A percentile compares a stretch with the other conserved stretches of the same genome.
Conservation (phyloP, 2,113 vertebrate species). For the Bubo bubo region DNA sequence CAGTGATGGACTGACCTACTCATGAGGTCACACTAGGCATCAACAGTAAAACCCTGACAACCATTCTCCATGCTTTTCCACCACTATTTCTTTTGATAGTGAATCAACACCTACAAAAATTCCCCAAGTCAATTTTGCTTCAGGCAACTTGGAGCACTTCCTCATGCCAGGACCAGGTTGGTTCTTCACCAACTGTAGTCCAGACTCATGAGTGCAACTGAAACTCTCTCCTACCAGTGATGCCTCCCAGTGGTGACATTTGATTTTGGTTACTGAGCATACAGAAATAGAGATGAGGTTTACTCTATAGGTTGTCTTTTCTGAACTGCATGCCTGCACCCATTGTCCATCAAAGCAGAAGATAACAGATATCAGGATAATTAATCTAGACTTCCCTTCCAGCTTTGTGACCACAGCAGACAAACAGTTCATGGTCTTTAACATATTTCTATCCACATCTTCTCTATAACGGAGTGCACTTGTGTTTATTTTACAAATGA, state of each 20-base stretch:
- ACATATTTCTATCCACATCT: background rate
- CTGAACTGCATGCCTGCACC: background rate
- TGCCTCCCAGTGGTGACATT: background rate
- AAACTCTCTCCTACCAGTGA: background rate
- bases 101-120: background rate
- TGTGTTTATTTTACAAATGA: background rate
- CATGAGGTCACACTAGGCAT: background rate
- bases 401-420: background rate
- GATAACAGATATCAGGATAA: background rate
- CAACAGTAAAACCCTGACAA: accelerated
- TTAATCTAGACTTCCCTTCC: background rate
- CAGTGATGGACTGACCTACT: accelerated
- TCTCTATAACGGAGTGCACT: background rate
- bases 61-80: background rate
- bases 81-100: background rate
- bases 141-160: background rate
- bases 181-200: background rate
- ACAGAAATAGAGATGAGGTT: background rate
- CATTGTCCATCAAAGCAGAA: background rate
- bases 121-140: background rate
- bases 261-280: background rate
- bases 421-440: background rate
- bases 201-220: background rate
- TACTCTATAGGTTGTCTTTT: background rate
- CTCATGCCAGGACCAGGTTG: background rate